These are phyloP conservation scores for Dissostichus mawsoni DNA, from an alignment of 2,113 vertebrate genomes.

Conservation along the genomic window DNA sequence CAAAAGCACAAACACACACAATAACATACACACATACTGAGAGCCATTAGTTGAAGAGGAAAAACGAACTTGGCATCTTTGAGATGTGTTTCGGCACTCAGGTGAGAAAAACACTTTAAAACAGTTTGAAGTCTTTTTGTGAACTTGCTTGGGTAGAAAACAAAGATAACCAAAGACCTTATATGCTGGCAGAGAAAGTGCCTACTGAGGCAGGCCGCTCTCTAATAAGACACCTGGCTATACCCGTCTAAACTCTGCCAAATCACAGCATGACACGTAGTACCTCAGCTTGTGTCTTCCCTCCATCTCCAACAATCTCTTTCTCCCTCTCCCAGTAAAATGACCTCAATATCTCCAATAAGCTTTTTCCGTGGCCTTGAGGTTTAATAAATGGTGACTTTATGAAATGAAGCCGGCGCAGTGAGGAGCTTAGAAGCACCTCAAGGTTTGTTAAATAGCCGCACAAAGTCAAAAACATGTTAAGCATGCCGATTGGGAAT, in stretches of 20 bases:
- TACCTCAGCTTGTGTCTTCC: slow-evolving; percentile 46
- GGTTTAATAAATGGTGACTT: slow-evolving; percentile 82
- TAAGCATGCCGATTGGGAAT: slow-evolving; percentile 50
- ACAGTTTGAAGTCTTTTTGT: slow-evolving; percentile 39
- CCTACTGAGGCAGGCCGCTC: slow-evolving; percentile 28
- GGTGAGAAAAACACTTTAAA: slow-evolving; percentile 24
- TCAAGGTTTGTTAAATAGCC: slow-evolving; percentile 62
- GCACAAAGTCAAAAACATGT: slow-evolving; percentile 44
- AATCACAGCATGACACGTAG: slow-evolving; percentile 62
- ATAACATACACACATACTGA: slow-evolving; percentile 50
- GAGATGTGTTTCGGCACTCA: slow-evolving; percentile 38
- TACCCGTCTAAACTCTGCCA: slow-evolving; percentile 55
- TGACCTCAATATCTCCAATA: slow-evolving; percentile 80
- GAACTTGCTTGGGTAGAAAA: slow-evolving; percentile 48
- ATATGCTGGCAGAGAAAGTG: slow-evolving; percentile 49
- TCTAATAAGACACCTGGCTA: slow-evolving; percentile 51
- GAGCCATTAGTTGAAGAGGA: slow-evolving; percentile 55
- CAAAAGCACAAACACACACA: slow-evolving; percentile 36
- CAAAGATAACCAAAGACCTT: slow-evolving; percentile 58
- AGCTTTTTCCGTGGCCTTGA: slow-evolving; percentile 67
- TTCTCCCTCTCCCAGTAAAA: slow-evolving; percentile 48
- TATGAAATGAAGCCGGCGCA: slow-evolving; percentile 74
- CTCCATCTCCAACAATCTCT: slow-evolving; percentile 44
- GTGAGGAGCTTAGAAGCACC: slow-evolving; percentile 62
- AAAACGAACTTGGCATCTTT: slow-evolving; percentile 48